Evolutionary conservation across 2,797 vertebrate species (phyloP).

Genomic region (Coregonus sp.): DNA sequence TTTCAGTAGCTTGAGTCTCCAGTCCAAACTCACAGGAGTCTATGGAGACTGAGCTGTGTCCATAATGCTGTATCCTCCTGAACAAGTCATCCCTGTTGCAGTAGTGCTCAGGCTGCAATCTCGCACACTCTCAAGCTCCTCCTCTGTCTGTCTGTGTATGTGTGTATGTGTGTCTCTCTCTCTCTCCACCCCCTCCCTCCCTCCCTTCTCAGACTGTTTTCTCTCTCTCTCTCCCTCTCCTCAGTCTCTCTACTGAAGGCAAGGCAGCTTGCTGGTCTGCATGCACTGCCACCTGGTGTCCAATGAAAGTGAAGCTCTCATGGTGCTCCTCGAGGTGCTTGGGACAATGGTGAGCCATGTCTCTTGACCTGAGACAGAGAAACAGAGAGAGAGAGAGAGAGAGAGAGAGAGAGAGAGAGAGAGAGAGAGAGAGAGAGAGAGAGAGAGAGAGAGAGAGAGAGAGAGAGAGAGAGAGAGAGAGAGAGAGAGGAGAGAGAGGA

Average conservation of each 20-base stretch:
- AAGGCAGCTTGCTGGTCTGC: conserved; percentile 39
- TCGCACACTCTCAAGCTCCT: conserved; percentile 63
- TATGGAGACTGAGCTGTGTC: conserved; percentile 28
- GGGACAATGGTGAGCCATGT: conserved; percentile 40
- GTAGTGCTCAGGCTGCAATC: conserved; percentile 54
- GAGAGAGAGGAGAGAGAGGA: no score
- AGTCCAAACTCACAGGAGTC: conserved; percentile 32
- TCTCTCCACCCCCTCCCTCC: conserved; percentile 20
- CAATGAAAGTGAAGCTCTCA: conserved; percentile 34
- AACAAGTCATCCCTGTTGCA: conserved; percentile 61
- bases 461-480: no score
- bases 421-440: not conserved
- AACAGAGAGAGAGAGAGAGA: not conserved
- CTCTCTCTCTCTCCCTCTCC: conserved; percentile 19
- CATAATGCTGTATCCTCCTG: conserved; percentile 42
- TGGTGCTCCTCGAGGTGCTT: conserved; percentile 18
- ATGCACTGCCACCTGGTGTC: conserved; percentile 65
- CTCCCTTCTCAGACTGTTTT: conserved; percentile 16
- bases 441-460: conserved; percentile 4
- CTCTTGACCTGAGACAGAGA: conserved; percentile 20
- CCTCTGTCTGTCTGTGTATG: conserved; percentile 59
- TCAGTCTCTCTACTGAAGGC: conserved; percentile 45
- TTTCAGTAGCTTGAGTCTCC: conserved; percentile 34
- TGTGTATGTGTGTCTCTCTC: conserved; percentile 49
- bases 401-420: conserved; percentile 1